Conservation (phyloP, 35 echinoderm and acorn worm species). For the Diadema setosum region DNA sequence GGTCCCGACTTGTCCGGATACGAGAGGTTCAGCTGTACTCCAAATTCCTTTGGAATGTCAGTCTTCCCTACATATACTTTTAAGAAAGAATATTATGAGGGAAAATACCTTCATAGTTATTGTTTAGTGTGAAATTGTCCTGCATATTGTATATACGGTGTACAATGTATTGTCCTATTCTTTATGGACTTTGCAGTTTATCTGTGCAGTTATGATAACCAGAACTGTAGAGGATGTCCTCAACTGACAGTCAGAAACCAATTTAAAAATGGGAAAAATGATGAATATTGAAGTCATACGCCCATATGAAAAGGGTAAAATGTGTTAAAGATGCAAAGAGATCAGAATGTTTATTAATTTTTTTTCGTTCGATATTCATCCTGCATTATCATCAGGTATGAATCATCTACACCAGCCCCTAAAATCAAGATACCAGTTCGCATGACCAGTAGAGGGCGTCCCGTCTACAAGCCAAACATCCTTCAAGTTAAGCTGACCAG, state of each 20-base stretch:
- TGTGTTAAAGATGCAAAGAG: background rate
- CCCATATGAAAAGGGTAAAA: background rate
- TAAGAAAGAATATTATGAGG: no score
- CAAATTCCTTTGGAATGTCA: no score
- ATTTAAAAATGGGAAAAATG: background rate
- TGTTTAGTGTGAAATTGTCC: no score
- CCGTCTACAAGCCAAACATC: constrained; percentile 4
- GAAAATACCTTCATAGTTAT: no score
- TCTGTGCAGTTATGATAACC: no score
- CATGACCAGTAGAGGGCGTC: constrained; percentile 1
- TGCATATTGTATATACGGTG: no score
- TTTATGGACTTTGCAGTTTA: no score
- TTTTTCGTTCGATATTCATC: background rate
- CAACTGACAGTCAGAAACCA: background rate
- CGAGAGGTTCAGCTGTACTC: no score
- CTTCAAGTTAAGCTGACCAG: constrained; percentile 19
- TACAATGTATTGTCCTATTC: no score
- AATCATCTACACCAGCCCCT: background rate
- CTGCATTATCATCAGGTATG: background rate
- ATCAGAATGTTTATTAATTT: background rate
- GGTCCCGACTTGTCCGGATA: no score
- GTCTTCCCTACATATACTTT: no score
- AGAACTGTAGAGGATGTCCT: background rate
- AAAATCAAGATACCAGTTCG: background rate
- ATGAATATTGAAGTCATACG: background rate